Evolutionary conservation across 2,888 invertebrate genomes (phyloP), one percentile per base, ranked within the genome.

Genomic region (Erebia ligea): DNA sequence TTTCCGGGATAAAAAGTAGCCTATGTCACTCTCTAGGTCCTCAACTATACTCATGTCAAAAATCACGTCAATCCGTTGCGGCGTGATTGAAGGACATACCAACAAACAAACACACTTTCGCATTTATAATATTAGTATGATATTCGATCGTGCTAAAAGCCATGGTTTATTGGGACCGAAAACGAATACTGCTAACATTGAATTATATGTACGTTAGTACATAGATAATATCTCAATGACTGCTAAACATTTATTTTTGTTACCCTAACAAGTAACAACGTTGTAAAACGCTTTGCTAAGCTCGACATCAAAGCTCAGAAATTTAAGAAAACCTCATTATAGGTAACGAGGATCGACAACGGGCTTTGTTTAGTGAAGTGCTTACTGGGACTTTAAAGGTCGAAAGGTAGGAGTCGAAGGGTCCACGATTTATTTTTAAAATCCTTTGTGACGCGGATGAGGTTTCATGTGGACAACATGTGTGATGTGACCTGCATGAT

Each of bases 331-430:
- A 19, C 19, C 42, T 61, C 61, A 61, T 61, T 61, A 61, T 61
- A 61, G 45, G 42, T 61, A 61, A 61, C 45, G 48, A 62, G 61
- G 61, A 21, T 62, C 21, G 62, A 21, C 45, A 45, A 15, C 48
- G 45, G 62, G 48, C 48, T 62, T 62, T 62, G 62, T 62, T 62
- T 48, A 45, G 62, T 45, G 48, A 45, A 62, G 62, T 62, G 62
- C 62, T 62, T 62, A 13, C 19, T 61, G 61, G 19, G 42, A n/a
- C 17, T 54, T 19, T 59, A 4, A 19, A 62, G 62, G 62, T 62
- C 48, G 21, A 25, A 62, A 21, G 61, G 19, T 45, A 45, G 13
- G 8, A 21, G 48, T 45, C 19, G 21, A 21, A 59, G 59, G 59
- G 59, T 17, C 45, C 6, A 15, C 6, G 15, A 15, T 62, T 62